These are phyloP conservation scores for Oryzias celebensis DNA, from an alignment of 2,113 vertebrate species.

Conservation along the genomic window DNA sequence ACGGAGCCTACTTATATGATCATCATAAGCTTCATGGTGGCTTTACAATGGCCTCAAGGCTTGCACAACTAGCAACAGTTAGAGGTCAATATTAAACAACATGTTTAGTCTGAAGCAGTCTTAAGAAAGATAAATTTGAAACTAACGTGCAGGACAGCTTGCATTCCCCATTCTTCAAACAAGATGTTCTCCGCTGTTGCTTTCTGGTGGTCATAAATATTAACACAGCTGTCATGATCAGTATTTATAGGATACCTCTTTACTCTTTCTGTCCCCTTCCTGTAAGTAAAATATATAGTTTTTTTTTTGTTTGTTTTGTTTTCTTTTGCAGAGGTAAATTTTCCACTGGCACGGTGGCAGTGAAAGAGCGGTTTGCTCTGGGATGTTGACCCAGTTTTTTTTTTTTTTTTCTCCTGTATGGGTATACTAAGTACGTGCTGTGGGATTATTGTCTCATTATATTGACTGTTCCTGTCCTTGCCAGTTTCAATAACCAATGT, in stretches of 20 bases:
- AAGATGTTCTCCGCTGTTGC: slow-evolving; percentile 71
- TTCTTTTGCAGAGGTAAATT: slow-evolving; percentile 42
- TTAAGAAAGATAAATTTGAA: slow-evolving; percentile 69
- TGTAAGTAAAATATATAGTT: slow-evolving; percentile 57
- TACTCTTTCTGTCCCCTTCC: slow-evolving; percentile 50
- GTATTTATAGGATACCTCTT: slow-evolving; percentile 66
- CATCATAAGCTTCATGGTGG: slow-evolving; percentile 39
- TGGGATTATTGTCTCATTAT: slow-evolving; percentile 71
- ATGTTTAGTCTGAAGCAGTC: slow-evolving; percentile 62
- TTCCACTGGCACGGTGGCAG: slow-evolving; percentile 40
- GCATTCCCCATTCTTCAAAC: slow-evolving; percentile 55
- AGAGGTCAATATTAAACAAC: slow-evolving; percentile 76
- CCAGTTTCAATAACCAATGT: slow-evolving; percentile 66
- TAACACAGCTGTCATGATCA: slow-evolving; percentile 68
- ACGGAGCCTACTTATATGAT: neutral
- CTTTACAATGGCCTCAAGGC: slow-evolving; percentile 37
- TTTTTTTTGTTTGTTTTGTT: slow-evolving; percentile 40
- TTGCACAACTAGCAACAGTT: slow-evolving; percentile 46
- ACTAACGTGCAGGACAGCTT: slow-evolving; percentile 56
- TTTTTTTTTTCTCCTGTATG: slow-evolving; percentile 11
- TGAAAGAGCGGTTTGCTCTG: slow-evolving; percentile 52
- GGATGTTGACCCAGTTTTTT: slow-evolving; percentile 49
- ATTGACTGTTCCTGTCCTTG: slow-evolving; percentile 64
- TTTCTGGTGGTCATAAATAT: slow-evolving; percentile 74
- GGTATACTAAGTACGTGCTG: slow-evolving; percentile 40